Base-by-base conservation (phyloP, 2,888 invertebrate genomes). In the Acanthosepion pharaonis region DNA sequence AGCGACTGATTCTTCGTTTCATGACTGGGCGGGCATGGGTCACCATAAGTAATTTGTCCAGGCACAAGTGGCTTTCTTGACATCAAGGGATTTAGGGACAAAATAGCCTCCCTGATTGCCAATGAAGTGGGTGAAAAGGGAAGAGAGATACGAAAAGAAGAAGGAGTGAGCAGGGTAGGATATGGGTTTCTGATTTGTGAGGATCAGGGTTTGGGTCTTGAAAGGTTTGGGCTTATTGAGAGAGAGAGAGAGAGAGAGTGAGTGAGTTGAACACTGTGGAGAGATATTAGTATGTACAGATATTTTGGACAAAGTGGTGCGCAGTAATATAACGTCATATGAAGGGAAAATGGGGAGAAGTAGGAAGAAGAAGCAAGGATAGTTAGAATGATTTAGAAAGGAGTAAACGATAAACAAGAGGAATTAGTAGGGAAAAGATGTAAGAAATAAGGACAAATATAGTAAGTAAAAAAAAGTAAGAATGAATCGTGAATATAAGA, bases 41-140 rank as follows among this genome's bases (percentile, higher is more conserved):
- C 78, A n/a, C 78, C 33, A n/a, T 78, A 78, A 78, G 78, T 78
- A 78, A 78, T 78, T 78, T 78, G 78, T n/a, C 78, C 78, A 78
- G 11, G 78, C 78, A 78, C n/a, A 78, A 78, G 78, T 33, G 78
- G 78, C 78, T n/a, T 78, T 78, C 78, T 78, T 78, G 78, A 78
- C 78, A 78, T 78, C 78, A 15, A 33, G 78, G 78, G 78, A 78
- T 78, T 78, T n/a, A 33, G 78, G 33, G 78, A 33, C n/a, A 9
- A 78, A 78, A 78, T 78, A 78, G 78, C 78, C n/a, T n/a, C n/a
- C n/a, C 78, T 78, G n/a, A 78, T 78, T 78, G 15, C 15, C 59
- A 59, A 59, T 23, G 78, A n/a, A 78, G n/a, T 33, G 78, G 33
- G n/a, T n/a, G n/a, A 15, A n/a, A 78, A 33, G n/a, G 78, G 33